Conservation (phyloP, 2,797 vertebrate genomes). For the Glossophaga mutica region DNA sequence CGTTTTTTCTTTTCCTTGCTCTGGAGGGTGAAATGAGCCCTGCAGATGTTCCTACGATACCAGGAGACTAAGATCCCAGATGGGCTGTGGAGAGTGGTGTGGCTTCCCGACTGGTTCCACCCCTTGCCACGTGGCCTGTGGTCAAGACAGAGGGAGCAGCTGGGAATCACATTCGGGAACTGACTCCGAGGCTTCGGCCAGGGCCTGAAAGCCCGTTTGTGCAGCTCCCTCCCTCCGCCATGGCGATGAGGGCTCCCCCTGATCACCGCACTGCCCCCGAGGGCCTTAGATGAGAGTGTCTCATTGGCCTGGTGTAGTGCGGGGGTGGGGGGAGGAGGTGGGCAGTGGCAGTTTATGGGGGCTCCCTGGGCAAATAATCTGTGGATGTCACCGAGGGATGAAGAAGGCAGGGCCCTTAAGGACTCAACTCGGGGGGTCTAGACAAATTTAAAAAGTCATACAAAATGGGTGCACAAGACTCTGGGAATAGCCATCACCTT, state of each 20-base stretch:
- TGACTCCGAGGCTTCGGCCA: not conserved
- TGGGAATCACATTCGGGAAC: constrained; percentile 49
- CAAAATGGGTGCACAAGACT: not conserved
- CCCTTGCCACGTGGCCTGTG: constrained; percentile 43
- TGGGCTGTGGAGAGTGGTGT: not conserved
- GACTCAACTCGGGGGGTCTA: not conserved
- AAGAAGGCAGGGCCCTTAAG: not conserved
- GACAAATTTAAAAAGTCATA: not conserved
- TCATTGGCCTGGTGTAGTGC: not conserved
- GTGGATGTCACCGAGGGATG: not conserved
- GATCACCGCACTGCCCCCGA: not conserved
- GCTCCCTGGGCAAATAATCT: not conserved
- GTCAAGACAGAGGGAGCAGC: constrained; percentile 52
- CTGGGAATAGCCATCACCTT: not conserved
- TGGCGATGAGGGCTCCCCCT: not conserved
- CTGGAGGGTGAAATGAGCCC: constrained; percentile 54
- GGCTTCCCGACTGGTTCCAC: not conserved
- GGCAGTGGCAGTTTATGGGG: not conserved
- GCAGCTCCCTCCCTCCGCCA: not conserved
- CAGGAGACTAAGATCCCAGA: constrained; percentile 33
- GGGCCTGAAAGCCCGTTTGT: constrained; percentile 15
- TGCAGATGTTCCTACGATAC: constrained; percentile 55
- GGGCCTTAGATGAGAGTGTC: not conserved
- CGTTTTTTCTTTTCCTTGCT: constrained; percentile 55
- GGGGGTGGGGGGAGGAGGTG: not conserved